These are phyloP conservation scores for Naja naja DNA, from an alignment of 2,113 vertebrate species.

Conservation along the genomic window DNA sequence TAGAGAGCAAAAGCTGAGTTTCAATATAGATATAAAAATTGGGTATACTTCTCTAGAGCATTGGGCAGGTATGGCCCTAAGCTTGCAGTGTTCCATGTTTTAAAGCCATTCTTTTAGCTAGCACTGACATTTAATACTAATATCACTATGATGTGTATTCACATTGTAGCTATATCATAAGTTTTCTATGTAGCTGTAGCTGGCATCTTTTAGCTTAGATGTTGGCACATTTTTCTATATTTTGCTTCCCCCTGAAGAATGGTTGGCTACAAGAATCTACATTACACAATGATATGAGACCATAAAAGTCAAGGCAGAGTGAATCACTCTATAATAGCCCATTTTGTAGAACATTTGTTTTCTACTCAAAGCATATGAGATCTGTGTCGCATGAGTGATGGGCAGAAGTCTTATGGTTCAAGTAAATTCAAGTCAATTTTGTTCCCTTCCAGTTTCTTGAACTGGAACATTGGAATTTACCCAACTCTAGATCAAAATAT, in stretches of 20 bases:
- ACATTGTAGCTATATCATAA: neutral
- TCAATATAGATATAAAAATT: neutral
- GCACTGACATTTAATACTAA: neutral
- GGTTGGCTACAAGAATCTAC: neutral
- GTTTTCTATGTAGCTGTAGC: neutral
- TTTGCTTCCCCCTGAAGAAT: neutral
- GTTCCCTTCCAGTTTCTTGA: neutral
- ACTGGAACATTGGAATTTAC: neutral
- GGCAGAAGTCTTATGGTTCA: neutral
- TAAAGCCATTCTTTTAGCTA: neutral
- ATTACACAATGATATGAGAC: neutral
- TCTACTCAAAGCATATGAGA: neutral
- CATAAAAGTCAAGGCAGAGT: neutral
- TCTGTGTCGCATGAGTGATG: neutral
- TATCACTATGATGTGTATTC: neutral
- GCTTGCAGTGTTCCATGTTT: neutral
- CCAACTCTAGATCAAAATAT: neutral
- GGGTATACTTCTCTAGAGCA: neutral
- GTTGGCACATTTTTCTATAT: neutral
- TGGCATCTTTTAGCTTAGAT: neutral
- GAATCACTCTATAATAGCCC: neutral
- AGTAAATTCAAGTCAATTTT: neutral
- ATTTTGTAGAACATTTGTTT: neutral
- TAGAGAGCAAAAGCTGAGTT: neutral
- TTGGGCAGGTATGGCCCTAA: neutral